Percentiles rank a stretch among this genome's conserved stretches.
Conservation (phyloP, 2,113 vertebrate genomes). For the Tragelaphus scriptus region DNA sequence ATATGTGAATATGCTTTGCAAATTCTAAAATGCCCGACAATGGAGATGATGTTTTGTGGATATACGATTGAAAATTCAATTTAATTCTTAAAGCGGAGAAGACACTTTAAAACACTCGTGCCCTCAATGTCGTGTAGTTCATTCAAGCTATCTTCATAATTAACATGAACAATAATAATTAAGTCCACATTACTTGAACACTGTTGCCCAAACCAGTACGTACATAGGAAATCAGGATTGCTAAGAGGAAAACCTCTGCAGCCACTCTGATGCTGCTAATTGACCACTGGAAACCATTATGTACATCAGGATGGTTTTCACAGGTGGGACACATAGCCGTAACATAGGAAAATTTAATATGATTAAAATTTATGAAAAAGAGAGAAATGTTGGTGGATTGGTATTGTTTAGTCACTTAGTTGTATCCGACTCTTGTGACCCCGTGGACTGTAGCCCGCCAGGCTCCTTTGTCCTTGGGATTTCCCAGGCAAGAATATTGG, state of each 20-base stretch:
- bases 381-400: constrained; percentile 22
- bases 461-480: not conserved
- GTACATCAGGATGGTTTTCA: not conserved
- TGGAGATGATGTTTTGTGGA: not conserved
- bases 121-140: not conserved
- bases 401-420: not conserved
- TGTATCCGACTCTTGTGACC: not conserved
- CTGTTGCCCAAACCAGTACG: not conserved
- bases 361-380: constrained; percentile 49
- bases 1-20: not conserved
- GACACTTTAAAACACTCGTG: not conserved
- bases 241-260: not conserved
- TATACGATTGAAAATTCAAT: not conserved
- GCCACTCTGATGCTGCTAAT: not conserved
- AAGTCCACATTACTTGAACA: not conserved
- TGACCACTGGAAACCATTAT: not conserved
- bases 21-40: not conserved
- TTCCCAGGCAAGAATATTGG: not conserved
- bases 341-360: constrained; percentile 51
- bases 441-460: not conserved
- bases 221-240: not conserved
- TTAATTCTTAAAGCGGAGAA: not conserved
- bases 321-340: not conserved
- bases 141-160: not conserved
- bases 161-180: not conserved